Percentiles rank a stretch among this genome's conserved stretches.
These are phyloP conservation scores for Drepanosiphum platanoidis DNA, from an alignment of 2,888 invertebrate species.

Conservation along the genomic window DNA sequence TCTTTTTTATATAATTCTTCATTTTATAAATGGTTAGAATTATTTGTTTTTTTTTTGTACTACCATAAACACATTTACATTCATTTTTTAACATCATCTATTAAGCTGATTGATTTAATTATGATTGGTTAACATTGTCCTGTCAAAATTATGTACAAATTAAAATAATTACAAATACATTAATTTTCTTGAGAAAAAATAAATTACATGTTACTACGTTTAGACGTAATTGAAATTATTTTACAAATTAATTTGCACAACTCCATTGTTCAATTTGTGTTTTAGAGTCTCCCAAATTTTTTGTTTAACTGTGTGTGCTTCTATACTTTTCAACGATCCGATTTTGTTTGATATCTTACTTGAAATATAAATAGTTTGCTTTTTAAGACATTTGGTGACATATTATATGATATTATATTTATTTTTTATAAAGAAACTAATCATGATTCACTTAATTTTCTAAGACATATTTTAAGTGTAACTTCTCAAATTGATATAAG, in stretches of 20 bases:
- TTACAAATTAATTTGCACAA: not conserved
- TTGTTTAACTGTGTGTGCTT: not conserved
- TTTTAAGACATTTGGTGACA: no score
- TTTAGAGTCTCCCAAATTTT: not conserved
- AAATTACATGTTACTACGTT: conserved; percentile 27
- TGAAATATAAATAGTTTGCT: not conserved
- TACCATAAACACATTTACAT: conserved; percentile 45
- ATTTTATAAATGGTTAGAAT: conserved; percentile 58
- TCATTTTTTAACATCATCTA: conserved; percentile 38
- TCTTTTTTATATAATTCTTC: conserved; percentile 52
- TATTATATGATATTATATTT: no score
- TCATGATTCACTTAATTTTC: no score
- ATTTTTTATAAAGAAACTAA: no score
- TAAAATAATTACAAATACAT: conserved; percentile 10
- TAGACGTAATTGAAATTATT: not conserved
- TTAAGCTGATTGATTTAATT: conserved; percentile 1
- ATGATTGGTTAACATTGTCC: not conserved
- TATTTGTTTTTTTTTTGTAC: conserved; percentile 58
- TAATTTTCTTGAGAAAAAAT: not conserved
- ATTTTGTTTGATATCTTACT: not conserved
- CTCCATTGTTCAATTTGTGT: not conserved
- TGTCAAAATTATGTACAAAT: conserved; percentile 24
- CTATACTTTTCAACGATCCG: not conserved
- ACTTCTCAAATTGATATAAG: not conserved
- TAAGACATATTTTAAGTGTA: no score